Evolutionary conservation across 1,140 invertebrate genomes (phyloP).

Genomic region (Caenorhabditis tropicalis): DNA sequence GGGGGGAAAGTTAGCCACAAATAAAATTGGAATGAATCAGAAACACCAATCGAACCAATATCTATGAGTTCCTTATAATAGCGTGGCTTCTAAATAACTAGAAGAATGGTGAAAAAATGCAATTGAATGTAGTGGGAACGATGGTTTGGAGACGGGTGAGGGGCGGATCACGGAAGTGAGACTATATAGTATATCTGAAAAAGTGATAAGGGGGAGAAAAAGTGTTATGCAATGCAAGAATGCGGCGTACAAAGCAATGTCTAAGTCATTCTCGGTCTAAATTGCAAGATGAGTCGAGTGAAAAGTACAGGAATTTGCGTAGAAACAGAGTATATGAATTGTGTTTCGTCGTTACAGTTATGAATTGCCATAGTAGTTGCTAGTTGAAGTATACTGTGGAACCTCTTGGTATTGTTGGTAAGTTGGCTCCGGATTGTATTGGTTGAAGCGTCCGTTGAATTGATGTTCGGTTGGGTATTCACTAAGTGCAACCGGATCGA

Average conservation of each 20-base stretch:
- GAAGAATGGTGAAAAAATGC: neutral
- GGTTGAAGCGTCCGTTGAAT: neutral
- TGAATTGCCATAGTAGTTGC: neutral
- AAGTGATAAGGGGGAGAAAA: neutral
- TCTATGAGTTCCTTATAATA: neutral
- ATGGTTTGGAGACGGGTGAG: no score
- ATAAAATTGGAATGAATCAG: no score
- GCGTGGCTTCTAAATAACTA: no score
- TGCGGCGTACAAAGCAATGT: conserved; percentile 25
- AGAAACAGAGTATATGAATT: neutral
- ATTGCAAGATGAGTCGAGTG: no score
- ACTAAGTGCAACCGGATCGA: no score
- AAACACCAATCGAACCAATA: neutral
- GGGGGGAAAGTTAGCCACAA: neutral
- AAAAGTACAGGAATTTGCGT: neutral
- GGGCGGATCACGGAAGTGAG: no score
- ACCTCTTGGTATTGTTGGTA: neutral
- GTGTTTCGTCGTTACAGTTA: no score
- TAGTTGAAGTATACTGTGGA: neutral
- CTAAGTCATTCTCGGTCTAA: neutral
- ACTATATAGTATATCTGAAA: no score
- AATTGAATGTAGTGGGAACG: no score
- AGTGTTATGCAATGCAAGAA: conserved; percentile 32
- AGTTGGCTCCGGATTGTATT: neutral
- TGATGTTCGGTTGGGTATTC: no score